These are phyloP conservation scores for Limnephilus auricula DNA, from an alignment of 2,888 invertebrate genomes.

Conservation along the genomic window DNA sequence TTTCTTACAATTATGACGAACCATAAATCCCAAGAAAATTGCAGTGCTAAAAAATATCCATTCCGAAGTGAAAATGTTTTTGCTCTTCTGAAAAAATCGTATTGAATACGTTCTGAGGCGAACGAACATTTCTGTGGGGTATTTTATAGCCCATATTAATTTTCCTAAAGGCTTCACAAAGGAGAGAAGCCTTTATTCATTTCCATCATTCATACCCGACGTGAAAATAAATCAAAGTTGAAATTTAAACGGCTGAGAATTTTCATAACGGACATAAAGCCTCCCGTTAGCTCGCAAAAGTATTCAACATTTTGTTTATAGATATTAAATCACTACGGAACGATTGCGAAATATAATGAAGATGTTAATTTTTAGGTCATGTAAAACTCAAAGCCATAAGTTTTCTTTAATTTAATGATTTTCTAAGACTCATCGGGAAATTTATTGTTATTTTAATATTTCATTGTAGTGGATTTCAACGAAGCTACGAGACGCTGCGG, in stretches of 20 bases:
- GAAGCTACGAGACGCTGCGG: too few species aligned
- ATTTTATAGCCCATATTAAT: constrained; percentile 45
- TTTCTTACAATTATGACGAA: background rate
- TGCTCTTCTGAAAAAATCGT: background rate
- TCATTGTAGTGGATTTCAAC: background rate
- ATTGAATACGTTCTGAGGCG: background rate
- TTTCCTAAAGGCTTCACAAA: constrained; percentile 48
- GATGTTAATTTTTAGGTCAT: background rate
- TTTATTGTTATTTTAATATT: background rate
- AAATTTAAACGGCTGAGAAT: constrained; percentile 59
- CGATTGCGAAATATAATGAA: background rate
- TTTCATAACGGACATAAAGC: background rate
- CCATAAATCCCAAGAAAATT: background rate
- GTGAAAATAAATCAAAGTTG: constrained; percentile 59
- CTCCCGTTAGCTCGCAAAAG: background rate
- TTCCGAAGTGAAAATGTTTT: background rate
- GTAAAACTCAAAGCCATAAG: background rate
- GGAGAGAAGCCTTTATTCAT: constrained; percentile 57
- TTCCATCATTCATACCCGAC: constrained; percentile 63
- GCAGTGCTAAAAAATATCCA: background rate
- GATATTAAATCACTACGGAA: background rate
- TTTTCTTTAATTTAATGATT: background rate
- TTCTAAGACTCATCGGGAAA: background rate
- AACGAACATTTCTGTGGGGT: constrained; percentile 14
- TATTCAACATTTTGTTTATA: constrained; percentile 45